Evolutionary conservation across 2,888 invertebrate species (phyloP).

Genomic region (Habroteleia sp.): DNA sequence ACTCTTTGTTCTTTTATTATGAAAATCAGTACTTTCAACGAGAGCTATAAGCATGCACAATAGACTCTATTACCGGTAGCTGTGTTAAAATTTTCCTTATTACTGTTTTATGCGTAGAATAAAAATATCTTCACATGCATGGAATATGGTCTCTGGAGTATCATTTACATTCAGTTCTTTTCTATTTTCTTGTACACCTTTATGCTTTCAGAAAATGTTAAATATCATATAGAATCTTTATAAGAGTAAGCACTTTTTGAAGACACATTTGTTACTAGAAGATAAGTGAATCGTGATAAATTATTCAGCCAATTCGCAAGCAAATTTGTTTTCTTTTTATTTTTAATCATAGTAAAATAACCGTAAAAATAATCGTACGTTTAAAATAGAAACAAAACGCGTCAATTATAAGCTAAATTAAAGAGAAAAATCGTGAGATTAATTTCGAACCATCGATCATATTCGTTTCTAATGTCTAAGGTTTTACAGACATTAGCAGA

Average conservation of each 20-base stretch:
- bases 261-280: constrained; percentile 27
- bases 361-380: too few species aligned
- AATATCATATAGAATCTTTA: constrained; percentile 22
- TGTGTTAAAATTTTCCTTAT: constrained; percentile 25
- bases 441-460: constrained; percentile 27
- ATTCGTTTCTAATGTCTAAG: not conserved
- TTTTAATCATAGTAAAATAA: not conserved
- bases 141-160: constrained; percentile 37
- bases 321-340: not conserved
- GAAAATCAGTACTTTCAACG: constrained; percentile 29
- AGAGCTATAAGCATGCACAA: constrained; percentile 16
- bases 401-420: not conserved
- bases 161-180: constrained; percentile 46
- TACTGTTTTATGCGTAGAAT: constrained; percentile 35
- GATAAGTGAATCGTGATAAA: constrained; percentile 7
- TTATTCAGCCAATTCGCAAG: constrained; percentile 20
- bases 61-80: constrained; percentile 29
- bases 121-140: constrained; percentile 48
- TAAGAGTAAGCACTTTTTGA: constrained; percentile 15
- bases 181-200: constrained; percentile 29
- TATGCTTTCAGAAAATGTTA: constrained; percentile 26
- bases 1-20: constrained; percentile 21
- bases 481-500: constrained; percentile 5
- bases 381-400: constrained; percentile 8
- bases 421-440: constrained; percentile 4